A percentile compares a stretch with the other conserved stretches of the same genome.
Evolutionary conservation across 2,797 vertebrate species (phyloP).

Genomic region (Molossus molossus): DNA sequence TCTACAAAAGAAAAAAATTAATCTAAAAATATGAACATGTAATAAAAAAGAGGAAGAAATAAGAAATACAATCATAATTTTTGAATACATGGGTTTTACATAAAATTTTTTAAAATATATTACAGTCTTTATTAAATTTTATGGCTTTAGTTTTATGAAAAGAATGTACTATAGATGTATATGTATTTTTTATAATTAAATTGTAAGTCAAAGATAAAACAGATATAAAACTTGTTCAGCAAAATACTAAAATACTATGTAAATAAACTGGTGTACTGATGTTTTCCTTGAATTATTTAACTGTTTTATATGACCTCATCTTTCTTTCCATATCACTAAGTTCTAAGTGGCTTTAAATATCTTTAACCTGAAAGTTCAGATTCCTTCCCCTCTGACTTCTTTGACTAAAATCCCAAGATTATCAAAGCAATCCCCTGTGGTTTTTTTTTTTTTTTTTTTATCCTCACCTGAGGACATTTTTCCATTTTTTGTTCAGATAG

Average conservation of each 20-base stretch:
- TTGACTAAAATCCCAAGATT: not conserved
- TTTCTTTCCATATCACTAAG: not conserved
- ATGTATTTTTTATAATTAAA: not conserved
- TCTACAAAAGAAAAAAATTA: not conserved
- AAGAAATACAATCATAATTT: not conserved
- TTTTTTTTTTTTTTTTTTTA: no score
- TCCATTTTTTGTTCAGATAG: no score
- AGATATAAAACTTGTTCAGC: not conserved
- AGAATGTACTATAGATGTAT: not conserved
- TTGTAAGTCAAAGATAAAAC: constrained; percentile 23
- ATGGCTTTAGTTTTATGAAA: constrained; percentile 37
- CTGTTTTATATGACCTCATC: not conserved
- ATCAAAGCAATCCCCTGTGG: not conserved
- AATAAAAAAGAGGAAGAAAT: constrained; percentile 22
- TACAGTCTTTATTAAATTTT: not conserved
- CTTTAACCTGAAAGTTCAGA: not conserved
- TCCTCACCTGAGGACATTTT: no score
- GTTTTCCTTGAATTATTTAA: constrained; percentile 25
- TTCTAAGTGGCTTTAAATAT: not conserved
- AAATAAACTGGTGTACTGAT: not conserved
- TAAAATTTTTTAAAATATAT: not conserved
- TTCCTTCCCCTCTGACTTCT: not conserved
- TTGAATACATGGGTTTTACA: not conserved
- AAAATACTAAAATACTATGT: constrained; percentile 34
- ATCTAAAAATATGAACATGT: not conserved